Base-by-base conservation (phyloP, 2,888 invertebrate species). In the Horisme vitalbata region DNA sequence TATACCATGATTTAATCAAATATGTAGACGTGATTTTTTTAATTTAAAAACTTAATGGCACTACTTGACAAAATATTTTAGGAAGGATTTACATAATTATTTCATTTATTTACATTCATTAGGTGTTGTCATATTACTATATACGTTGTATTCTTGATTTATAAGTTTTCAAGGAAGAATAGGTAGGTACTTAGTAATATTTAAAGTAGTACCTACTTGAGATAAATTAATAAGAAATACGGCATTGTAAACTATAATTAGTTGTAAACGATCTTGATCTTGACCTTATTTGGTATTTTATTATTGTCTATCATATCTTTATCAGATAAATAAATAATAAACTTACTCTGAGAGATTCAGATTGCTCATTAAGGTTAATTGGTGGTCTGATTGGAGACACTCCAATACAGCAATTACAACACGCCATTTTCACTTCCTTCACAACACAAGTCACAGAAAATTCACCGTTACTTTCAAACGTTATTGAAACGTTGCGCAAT, bases 281-380 rank as follows among this genome's bases (percentile, higher is more conserved):
- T 45, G 45, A 48, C 39, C 43, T 38, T 24, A 14, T 26, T 45
- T 21, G 9, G 14, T 6, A 34, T 38, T 26, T 14, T 15, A 31
- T 41, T 14, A 39, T 45, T 51, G 38, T 48, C 28, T 41, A 14
- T 24, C 14, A 24, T 14, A 44, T 41, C 33, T 26, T 18, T 15
- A 28, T 21, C 23, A 28, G 33, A 36, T 43, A 31, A 31, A 15
- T 35, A 12, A 12, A 13, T 6, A 15, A 33, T 31, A 51, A 30
- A 79, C 92, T 93, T 90, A 96, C 96, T 93, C 94, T 95, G 57
- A 95, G 86, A 55, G 92, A 82, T 66, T 96, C 95, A 52, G 96
- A 96, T 68, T 88, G 88, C 65, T 93, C 93, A 70, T 75, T 91
- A 61, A 95, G 86, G 78, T 93, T 94, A 74, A 96, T 94, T 54